Conservation (phyloP, 2,113 vertebrate genomes). For the Myotis yumanensis region DNA sequence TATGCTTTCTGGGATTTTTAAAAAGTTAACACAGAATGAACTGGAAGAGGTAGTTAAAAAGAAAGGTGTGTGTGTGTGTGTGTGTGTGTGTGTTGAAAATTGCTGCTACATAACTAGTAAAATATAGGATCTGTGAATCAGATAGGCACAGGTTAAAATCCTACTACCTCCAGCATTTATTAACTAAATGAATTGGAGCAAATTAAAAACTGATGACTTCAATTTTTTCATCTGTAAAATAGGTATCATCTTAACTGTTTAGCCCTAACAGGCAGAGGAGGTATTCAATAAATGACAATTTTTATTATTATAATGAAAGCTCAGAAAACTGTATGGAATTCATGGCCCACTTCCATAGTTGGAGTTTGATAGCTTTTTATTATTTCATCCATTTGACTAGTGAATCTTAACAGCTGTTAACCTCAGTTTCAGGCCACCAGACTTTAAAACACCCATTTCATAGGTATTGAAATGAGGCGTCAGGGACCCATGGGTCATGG, state of each 20-base stretch:
- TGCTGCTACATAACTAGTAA: neutral
- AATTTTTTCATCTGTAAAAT: neutral
- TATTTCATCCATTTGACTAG: neutral
- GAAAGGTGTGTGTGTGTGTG: neutral
- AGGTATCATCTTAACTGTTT: neutral
- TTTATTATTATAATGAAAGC: neutral
- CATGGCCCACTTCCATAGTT: neutral
- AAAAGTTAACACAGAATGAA: neutral
- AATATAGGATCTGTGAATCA: neutral
- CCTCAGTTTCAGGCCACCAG: neutral
- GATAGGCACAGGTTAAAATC: neutral
- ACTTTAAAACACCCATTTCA: neutral
- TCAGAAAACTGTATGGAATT: neutral
- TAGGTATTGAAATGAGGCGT: neutral
- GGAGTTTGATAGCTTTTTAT: neutral
- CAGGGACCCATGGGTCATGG: neutral
- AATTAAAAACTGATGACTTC: neutral
- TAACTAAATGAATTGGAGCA: neutral
- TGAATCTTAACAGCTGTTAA: neutral
- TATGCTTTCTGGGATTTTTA: neutral
- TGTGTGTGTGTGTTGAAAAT: neutral
- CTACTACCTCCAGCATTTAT: neutral
- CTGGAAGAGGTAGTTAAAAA: neutral
- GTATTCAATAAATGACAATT: neutral
- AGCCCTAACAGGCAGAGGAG: neutral